phyloP scores from a whole-genome alignment of 37 sponge, comb jelly and placozoan genomes.

The Agelas oroides region DNA sequence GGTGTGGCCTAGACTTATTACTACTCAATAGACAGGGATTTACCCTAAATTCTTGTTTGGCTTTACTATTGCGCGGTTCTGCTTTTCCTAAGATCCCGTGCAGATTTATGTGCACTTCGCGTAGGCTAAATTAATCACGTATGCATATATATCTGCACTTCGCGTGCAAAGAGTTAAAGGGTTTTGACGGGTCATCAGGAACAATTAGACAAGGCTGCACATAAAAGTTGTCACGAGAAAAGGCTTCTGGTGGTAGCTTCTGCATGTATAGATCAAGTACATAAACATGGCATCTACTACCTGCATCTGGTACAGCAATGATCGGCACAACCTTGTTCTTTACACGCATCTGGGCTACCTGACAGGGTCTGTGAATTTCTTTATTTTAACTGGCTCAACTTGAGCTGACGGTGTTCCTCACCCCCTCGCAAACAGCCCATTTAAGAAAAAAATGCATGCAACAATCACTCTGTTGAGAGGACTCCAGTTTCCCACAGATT shows the following conservation, averaged over 20 bases:
- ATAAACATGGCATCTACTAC: too few relatives aligned
- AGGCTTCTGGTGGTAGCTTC: conserved; percentile 12
- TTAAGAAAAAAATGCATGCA: conserved; percentile 51
- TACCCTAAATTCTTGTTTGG: too few relatives aligned
- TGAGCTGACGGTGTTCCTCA: conserved; percentile 40
- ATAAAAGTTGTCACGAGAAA: conserved; percentile 24
- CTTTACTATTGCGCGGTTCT: too few relatives aligned
- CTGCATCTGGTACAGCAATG: conserved; percentile 14
- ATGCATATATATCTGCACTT: too few relatives aligned
- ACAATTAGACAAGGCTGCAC: neutral
- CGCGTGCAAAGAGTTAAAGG: too few relatives aligned
- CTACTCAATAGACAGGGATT: too few relatives aligned
- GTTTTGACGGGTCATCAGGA: neutral
- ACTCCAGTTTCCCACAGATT: conserved; percentile 26
- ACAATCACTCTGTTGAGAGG: conserved; percentile 12
- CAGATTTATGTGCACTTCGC: too few relatives aligned
- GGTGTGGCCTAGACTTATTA: too few relatives aligned
- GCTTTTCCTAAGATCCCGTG: too few relatives aligned
- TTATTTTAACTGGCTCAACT: conserved; percentile 36
- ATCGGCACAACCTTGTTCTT: conserved; percentile 36
- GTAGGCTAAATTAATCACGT: too few relatives aligned
- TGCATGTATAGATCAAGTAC: conserved; percentile 25
- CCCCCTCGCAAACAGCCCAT: conserved; percentile 49
- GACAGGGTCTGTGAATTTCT: neutral
- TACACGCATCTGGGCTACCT: conserved; percentile 12